These are phyloP conservation scores for Enteromius treurensis DNA, from an alignment of 2,797 vertebrate genomes.

Conservation along the genomic window DNA sequence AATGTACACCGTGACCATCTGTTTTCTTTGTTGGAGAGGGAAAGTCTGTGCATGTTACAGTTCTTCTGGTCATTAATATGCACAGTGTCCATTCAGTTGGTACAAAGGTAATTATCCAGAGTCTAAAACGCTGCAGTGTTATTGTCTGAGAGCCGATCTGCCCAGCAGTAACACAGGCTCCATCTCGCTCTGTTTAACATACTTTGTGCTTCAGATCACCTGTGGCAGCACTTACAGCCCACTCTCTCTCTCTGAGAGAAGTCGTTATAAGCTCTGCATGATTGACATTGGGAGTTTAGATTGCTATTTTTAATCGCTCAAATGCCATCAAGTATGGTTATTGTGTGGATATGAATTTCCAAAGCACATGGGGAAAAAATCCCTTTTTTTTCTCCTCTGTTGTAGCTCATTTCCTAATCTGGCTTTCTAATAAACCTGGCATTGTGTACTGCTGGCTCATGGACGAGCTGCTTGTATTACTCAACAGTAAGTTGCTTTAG, in stretches of 20 bases:
- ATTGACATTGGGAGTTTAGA: neutral
- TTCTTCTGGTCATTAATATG: constrained; percentile 51
- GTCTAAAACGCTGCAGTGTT: constrained; percentile 11
- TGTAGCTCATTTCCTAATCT: neutral
- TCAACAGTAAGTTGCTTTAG: neutral
- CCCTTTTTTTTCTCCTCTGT: neutral
- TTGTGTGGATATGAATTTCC: neutral
- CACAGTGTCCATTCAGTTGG: constrained; percentile 44
- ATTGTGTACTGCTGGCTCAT: too few relatives aligned
- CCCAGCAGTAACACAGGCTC: neutral
- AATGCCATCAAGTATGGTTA: neutral
- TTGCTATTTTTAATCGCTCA: neutral
- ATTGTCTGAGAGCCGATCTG: constrained; percentile 30
- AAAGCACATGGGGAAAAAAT: neutral
- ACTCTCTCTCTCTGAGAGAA: neutral
- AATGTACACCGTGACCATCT: constrained; percentile 42
- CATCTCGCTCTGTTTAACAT: neutral
- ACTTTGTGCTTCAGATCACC: neutral
- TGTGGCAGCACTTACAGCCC: neutral
- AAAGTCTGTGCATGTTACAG: constrained; percentile 31
- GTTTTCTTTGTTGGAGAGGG: constrained; percentile 44
- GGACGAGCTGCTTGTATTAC: neutral
- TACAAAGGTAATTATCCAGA: constrained; percentile 45
- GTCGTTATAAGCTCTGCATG: neutral
- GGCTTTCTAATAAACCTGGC: neutral